phyloP scores from a whole-genome alignment of 2,888 invertebrate genomes.

The Torymus aiolomorphi region DNA sequence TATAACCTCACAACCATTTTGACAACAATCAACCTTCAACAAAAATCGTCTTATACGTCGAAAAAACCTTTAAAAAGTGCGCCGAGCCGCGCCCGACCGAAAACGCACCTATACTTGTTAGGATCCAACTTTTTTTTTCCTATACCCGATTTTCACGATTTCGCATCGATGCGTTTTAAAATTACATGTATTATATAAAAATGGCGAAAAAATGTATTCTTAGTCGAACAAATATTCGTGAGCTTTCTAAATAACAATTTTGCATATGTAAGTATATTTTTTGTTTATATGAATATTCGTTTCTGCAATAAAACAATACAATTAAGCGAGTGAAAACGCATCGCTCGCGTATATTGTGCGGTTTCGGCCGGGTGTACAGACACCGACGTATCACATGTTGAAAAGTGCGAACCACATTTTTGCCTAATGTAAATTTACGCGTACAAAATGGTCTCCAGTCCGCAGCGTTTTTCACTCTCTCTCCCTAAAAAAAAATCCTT shows the following conservation, averaged over 20 bases:
- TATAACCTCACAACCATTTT: conserved; percentile 75
- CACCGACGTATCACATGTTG: conserved; percentile 71
- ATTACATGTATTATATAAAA: too few species aligned
- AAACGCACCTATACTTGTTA: conserved; percentile 6
- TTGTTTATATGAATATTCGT: too few species aligned
- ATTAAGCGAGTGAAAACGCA: too few species aligned
- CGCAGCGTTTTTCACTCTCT: not conserved
- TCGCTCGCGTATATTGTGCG: not conserved
- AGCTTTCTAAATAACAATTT: too few species aligned
- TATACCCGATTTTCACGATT: too few species aligned
- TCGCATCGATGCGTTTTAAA: too few species aligned
- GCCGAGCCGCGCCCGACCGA: conserved; percentile 53
- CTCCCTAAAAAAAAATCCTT: not conserved
- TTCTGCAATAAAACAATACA: too few species aligned
- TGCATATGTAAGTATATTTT: too few species aligned
- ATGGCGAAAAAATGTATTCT: too few species aligned
- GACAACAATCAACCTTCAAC: conserved; percentile 74
- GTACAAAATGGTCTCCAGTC: conserved; percentile 41
- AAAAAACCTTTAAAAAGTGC: conserved; percentile 69
- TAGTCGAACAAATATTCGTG: too few species aligned
- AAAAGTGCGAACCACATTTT: conserved; percentile 68
- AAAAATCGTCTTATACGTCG: conserved; percentile 67
- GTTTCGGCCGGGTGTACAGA: conserved; percentile 45
- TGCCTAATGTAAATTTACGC: conserved; percentile 38
- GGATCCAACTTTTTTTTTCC: too few species aligned